Evolutionary conservation across 2,113 vertebrate species (phyloP), one percentile per base, ranked within the genome.

Genomic region (Oryzias celebensis): DNA sequence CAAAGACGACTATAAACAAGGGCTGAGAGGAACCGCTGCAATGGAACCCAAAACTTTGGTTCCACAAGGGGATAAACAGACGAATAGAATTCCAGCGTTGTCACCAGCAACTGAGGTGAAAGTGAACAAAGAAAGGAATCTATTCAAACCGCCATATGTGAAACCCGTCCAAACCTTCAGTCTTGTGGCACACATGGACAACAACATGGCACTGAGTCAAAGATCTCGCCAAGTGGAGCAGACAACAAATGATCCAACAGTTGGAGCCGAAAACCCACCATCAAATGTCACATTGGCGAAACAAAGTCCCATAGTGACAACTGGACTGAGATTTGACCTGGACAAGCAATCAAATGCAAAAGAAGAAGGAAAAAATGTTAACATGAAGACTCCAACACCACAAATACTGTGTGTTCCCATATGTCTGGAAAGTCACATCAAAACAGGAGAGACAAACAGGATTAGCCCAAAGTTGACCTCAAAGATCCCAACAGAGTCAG

Each of bases 81-180:
- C 52, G 53, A 80, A 71, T 63, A 78, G 69, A 73, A 78, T 74
- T 17, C 47, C 63, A 48, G 24, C 71, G 18, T 56, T 72, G 47
- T 57, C 71, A 8, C 65, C 45, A 7, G 73, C 52, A 57, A n/a
- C 64, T 1, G 58, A 78, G 7, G 15, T 2, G 0, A 18, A 1
- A 0, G 5, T 42, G 6, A 75, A 58, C 48, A 71, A 28, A 57
- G 54, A 52, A 0, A 75, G 76, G 12, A 58, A 28, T 6, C 65
- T 22, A 26, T 22, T 68, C 6, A 83, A 75, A 64, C 75, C 62
- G 10, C 48, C 71, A 16, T 69, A 65, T 23, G 20, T 52, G 0
- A 84, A 79, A 64, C 26, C 22, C 7, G 28, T 42, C 0, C 12
- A 36, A 5, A 41, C 45, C 3, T 43, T 69, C n/a, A 53, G 46